Evolutionary conservation across 2,113 vertebrate species (phyloP), one percentile per base, ranked within the genome.

Genomic region (Puma concolor): DNA sequence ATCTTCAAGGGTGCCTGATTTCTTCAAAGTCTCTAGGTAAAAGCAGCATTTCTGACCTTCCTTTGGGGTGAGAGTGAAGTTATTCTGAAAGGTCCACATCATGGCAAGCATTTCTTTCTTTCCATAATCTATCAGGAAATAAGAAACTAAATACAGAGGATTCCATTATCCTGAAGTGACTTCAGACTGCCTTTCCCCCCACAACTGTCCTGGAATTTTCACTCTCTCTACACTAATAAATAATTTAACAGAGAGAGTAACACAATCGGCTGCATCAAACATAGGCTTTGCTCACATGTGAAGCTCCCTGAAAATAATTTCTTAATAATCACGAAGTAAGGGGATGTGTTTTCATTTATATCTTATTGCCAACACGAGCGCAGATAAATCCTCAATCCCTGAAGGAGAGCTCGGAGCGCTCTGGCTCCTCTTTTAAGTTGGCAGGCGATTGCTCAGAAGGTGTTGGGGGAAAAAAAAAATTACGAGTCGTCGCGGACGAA

Each of bases 371-470:
- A 74, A 52, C 25, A 92, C 7, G 27, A 81, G 60, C 36, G n/a
- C 41, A 50, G 60, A 38, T 25, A 29, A 0, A 71, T 50, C 50
- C 54, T 71, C 84, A 91, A 95, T 71, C 96, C 95, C 84, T 74
- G 66, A 48, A 97, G 88, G 66, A 72, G 95, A 36, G 54, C 94
- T 52, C 63, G 76, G 95, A 96, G 93, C 93, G 91, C 94, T 97
- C 83, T 57, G 41, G 92, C 87, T 96, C 91, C 91, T 95, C 86
- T 96, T 96, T 21, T 96, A 96, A 98, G 96, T 97, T 97, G 96
- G 96, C 97, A 96, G 97, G 95, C 88, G 57, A 80, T 54, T 50
- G 97, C 97, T 97, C 91, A 84, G 96, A 96, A 97, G 96, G 91
- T 97, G 96, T 98, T 95, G 48, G n/a, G 60, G 54, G 10, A 0